Evolutionary conservation across 2,797 vertebrate species (phyloP).

Genomic region (Lepilemur ruficaudatus): DNA sequence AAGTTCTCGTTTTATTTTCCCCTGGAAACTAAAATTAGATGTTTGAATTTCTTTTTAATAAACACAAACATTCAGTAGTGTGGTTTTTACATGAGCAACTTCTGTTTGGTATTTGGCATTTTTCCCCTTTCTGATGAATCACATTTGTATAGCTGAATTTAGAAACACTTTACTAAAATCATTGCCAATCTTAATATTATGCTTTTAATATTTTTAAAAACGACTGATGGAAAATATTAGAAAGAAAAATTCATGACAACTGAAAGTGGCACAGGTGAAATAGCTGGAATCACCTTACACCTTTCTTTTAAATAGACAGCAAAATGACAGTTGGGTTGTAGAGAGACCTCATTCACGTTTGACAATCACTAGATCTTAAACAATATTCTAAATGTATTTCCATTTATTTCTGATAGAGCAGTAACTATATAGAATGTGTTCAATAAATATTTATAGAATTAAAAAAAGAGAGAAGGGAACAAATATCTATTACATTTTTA

Average conservation of each 20-base stretch:
- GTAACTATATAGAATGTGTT: background rate
- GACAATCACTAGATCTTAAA: background rate
- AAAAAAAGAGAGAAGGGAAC: background rate
- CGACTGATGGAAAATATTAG: slow-evolving; percentile 27
- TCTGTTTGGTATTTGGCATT: slow-evolving; percentile 70
- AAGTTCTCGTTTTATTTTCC: slow-evolving; percentile 66
- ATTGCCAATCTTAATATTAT: slow-evolving; percentile 69
- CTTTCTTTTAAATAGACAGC: background rate
- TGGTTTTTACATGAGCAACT: slow-evolving; percentile 65
- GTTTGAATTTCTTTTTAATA: slow-evolving; percentile 72
- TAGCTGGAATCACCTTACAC: background rate
- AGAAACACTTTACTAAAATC: slow-evolving; percentile 69
- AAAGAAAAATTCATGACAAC: background rate
- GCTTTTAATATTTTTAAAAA: slow-evolving; percentile 58
- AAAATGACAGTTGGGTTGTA: background rate
- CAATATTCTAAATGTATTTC: background rate
- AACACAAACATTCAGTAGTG: slow-evolving; percentile 70
- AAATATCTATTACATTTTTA: background rate
- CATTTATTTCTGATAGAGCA: background rate
- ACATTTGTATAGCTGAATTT: slow-evolving; percentile 71
- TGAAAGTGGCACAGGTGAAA: slow-evolving; percentile 39
- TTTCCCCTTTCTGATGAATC: slow-evolving; percentile 59
- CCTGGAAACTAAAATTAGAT: slow-evolving; percentile 75
- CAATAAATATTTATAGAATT: slow-evolving; percentile 33
- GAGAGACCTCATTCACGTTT: background rate